A percentile compares a stretch with the other conserved stretches of the same genome.
Evolutionary conservation across 2,113 vertebrate species (phyloP).

Genomic region (Lampris incognitus): DNA sequence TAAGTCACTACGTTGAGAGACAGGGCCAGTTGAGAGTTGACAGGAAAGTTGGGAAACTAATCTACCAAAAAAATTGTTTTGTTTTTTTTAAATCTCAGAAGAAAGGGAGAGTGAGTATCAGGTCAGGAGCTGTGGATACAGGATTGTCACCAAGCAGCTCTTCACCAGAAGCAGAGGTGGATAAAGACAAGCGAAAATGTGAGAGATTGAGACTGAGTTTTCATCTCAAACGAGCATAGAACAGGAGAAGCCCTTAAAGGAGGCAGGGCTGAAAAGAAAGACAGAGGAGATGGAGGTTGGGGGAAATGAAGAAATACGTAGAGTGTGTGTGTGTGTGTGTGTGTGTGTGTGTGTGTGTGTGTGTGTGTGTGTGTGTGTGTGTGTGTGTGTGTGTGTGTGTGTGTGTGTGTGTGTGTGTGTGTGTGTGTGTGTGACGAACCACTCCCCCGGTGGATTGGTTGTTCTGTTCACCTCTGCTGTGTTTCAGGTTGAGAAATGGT

Average conservation of each 20-base stretch:
- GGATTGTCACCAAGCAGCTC: slow-evolving; percentile 60
- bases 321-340: not conserved
- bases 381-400: not conserved
- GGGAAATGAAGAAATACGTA: slow-evolving; percentile 8
- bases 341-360: too few species aligned
- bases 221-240: slow-evolving; percentile 54
- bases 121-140: slow-evolving; percentile 46
- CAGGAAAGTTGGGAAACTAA: too few species aligned
- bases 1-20: too few species aligned
- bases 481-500: too few species aligned
- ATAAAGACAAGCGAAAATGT: slow-evolving; percentile 36
- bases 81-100: not conserved
- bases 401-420: too few species aligned
- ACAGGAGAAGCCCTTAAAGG: slow-evolving; percentile 7
- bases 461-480: too few species aligned
- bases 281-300: not conserved
- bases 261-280: not conserved
- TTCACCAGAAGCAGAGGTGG: slow-evolving; percentile 41
- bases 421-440: too few species aligned
- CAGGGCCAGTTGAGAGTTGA: too few species aligned
- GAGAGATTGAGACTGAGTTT: slow-evolving; percentile 52
- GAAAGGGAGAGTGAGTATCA: slow-evolving; percentile 19
- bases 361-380: too few species aligned
- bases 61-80: too few species aligned
- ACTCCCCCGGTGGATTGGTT: too few species aligned